Percentiles rank a stretch among this genome's conserved stretches.
phyloP scores from a whole-genome alignment of 1,140 invertebrate genomes.

The Apis mellifera region DNA sequence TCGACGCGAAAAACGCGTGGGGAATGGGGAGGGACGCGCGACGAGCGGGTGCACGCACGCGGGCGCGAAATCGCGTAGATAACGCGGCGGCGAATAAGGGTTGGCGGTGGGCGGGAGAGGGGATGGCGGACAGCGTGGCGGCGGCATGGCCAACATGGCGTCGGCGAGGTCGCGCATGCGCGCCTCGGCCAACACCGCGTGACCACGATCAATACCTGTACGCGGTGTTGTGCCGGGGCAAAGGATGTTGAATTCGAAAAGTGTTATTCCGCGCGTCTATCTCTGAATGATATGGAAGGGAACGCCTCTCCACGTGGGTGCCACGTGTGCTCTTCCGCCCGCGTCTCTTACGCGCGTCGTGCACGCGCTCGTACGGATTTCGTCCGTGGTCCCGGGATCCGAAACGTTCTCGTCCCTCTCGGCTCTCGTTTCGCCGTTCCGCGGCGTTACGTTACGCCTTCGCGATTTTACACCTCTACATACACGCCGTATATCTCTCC shows the following conservation, averaged over 20 bases:
- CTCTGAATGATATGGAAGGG: conserved; percentile 82
- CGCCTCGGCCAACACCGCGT: conserved; percentile 70
- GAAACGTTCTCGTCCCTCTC: not conserved
- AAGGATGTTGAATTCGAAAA: conserved; percentile 82
- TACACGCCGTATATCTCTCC: too few species aligned
- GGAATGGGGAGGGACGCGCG: not conserved
- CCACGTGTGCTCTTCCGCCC: conserved; percentile 78
- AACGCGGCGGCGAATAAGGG: conserved; percentile 15
- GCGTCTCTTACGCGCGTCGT: conserved; percentile 58
- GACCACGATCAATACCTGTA: conserved; percentile 79
- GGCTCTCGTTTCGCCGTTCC: not conserved
- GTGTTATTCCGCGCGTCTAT: conserved; percentile 82
- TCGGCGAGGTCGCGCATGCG: conserved; percentile 79
- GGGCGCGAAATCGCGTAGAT: conserved; percentile 38
- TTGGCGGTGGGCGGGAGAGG: not conserved
- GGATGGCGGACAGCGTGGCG: conserved; percentile 66
- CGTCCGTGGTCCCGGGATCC: not conserved
- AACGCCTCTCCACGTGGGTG: conserved; percentile 81
- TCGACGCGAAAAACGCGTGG: not conserved
- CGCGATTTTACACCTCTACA: too few species aligned
- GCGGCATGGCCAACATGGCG: conserved; percentile 74
- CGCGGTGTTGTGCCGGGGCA: conserved; percentile 67
- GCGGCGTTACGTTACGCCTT: not conserved
- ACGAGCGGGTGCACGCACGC: not conserved
- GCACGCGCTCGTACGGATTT: conserved; percentile 46